Evolutionary conservation across 1,140 invertebrate genomes (phyloP).

Genomic region (Fopius arisanus): DNA sequence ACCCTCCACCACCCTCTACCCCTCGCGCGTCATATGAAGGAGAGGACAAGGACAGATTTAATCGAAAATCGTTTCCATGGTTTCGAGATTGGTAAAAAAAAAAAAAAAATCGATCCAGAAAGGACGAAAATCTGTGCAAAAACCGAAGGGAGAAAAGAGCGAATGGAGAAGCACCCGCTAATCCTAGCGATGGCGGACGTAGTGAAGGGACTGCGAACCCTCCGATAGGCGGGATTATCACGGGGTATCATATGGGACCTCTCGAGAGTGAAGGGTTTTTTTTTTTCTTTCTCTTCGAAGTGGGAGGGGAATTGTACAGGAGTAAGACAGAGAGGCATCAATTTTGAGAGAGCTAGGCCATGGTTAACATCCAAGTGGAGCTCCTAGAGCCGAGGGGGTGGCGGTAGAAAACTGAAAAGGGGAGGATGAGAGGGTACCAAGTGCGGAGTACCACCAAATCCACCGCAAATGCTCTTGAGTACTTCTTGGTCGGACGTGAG

Average conservation of each 20-base stretch:
- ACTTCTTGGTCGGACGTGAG: slow-evolving; percentile 61
- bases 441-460: slow-evolving; percentile 59
- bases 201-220: slow-evolving; percentile 28
- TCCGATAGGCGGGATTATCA: slow-evolving; percentile 54
- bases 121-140: background rate
- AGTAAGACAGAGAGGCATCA: background rate
- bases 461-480: slow-evolving; percentile 62
- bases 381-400: slow-evolving; percentile 37
- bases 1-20: background rate
- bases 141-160: background rate
- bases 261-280: slow-evolving; percentile 40
- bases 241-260: slow-evolving; percentile 61
- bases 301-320: slow-evolving; percentile 29
- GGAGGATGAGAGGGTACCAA: background rate
- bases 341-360: slow-evolving; percentile 31
- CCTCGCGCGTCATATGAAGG: background rate
- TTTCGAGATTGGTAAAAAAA: background rate
- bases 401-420: background rate
- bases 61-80: slow-evolving; percentile 9
- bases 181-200: slow-evolving; percentile 37
- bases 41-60: background rate
- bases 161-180: slow-evolving; percentile 40
- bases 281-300: slow-evolving; percentile 25
- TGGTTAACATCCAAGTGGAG: slow-evolving; percentile 54
- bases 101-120: background rate